These are phyloP conservation scores for Lycophotia porphyrea DNA, from an alignment of 2,888 invertebrate species.

Conservation along the genomic window DNA sequence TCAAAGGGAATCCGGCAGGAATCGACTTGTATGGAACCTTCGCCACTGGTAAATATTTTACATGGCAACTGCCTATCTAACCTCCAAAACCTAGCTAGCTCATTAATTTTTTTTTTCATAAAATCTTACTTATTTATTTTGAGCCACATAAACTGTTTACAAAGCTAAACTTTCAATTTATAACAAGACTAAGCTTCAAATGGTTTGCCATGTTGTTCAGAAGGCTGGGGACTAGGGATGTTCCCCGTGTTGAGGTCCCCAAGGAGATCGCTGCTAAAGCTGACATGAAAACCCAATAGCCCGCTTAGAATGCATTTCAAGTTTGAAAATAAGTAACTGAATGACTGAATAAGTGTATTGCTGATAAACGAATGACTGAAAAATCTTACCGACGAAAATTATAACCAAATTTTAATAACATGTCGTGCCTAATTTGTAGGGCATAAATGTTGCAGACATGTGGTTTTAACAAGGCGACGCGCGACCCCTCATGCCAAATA, in stretches of 20 bases:
- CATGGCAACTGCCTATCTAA: not conserved
- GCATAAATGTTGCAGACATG: not conserved
- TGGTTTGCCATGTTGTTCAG: constrained; percentile 42
- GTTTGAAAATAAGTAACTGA: not conserved
- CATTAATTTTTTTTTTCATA: not conserved
- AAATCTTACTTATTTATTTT: not conserved
- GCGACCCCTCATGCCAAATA: not conserved
- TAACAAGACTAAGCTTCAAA: constrained; percentile 51
- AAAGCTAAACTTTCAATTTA: constrained; percentile 33
- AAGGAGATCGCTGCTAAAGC: constrained; percentile 49
- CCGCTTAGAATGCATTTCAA: constrained; percentile 10
- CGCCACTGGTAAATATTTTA: too few relatives aligned
- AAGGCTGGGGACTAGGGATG: constrained; percentile 34
- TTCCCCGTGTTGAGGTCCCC: constrained; percentile 43
- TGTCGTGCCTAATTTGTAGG: not conserved
- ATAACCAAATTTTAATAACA: not conserved
- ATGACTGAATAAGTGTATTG: not conserved
- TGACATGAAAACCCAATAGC: constrained; percentile 37
- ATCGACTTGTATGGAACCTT: too few relatives aligned
- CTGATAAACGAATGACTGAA: not conserved
- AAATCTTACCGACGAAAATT: not conserved
- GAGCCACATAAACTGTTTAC: not conserved
- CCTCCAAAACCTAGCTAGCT: not conserved
- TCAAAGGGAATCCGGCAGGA: too few relatives aligned
- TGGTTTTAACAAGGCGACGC: not conserved